These are phyloP conservation scores for Spodoptera exigua DNA, from an alignment of 2,888 invertebrate genomes.

Conservation along the genomic window DNA sequence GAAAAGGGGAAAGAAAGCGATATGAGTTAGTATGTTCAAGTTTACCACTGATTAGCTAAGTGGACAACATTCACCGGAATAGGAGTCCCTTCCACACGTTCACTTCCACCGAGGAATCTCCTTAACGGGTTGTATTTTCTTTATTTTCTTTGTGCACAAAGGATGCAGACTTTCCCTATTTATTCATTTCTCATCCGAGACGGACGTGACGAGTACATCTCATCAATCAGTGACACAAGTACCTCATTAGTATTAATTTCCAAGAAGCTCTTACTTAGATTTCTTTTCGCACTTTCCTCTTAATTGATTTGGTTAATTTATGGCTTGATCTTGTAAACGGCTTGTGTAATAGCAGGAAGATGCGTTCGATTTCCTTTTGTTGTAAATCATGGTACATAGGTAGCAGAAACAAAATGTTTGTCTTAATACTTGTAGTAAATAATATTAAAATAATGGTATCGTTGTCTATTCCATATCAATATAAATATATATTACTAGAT, in stretches of 20 bases:
- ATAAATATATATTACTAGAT: too few species aligned
- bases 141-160: conserved; percentile 6
- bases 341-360: background rate
- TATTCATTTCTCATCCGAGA: conserved; percentile 20
- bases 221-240: conserved; percentile 2
- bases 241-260: conserved; percentile 8
- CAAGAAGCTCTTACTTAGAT: too few species aligned
- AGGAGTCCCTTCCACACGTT: conserved; percentile 5
- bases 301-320: too few species aligned
- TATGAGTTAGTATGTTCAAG: conserved; percentile 8
- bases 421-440: too few species aligned
- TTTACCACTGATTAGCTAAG: conserved; percentile 13
- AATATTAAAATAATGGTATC: too few species aligned
- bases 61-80: conserved; percentile 35
- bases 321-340: background rate
- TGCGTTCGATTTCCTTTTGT: background rate
- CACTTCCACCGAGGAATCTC: conserved; percentile 20
- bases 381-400: too few species aligned
- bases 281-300: background rate
- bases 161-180: conserved; percentile 30
- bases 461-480: too few species aligned
- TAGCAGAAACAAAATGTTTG: too few species aligned
- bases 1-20: conserved; percentile 18
- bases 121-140: conserved; percentile 12
- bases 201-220: conserved; percentile 7